Conservation (phyloP, 2,797 vertebrate genomes). For the Botia kubotai region DNA sequence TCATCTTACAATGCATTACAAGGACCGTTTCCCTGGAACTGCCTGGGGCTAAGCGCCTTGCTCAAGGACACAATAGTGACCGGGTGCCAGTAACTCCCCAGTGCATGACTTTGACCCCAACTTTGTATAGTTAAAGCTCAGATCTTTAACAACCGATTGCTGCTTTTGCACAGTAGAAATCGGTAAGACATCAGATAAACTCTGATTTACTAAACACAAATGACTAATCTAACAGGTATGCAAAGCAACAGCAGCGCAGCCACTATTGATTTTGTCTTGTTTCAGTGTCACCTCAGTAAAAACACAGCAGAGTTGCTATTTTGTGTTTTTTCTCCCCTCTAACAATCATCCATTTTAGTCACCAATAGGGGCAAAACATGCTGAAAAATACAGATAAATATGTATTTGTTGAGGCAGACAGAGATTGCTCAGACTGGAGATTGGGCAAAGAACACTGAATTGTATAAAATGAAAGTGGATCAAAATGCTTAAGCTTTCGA, state of each 20-base stretch:
- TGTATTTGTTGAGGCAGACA: background rate
- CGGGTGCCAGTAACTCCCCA: background rate
- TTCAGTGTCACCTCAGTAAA: background rate
- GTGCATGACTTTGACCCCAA: conserved; percentile 7
- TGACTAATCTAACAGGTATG: background rate
- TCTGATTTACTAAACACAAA: background rate
- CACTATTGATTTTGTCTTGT: background rate
- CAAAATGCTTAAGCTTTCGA: background rate
- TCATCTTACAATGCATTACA: conserved; percentile 3
- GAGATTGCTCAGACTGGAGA: background rate
- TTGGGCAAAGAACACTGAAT: background rate
- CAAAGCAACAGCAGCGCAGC: background rate
- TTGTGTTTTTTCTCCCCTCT: background rate
- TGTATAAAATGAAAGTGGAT: background rate
- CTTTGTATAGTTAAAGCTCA: background rate
- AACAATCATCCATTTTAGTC: background rate
- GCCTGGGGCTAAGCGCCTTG: conserved; percentile 5
- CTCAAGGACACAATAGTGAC: conserved; percentile 11
- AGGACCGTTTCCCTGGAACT: background rate
- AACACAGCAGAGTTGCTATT: background rate
- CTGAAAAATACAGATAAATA: background rate
- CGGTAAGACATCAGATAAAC: background rate
- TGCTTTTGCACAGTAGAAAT: background rate
- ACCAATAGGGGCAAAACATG: background rate
- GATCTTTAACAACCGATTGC: background rate